These are phyloP conservation scores for Papilio helenus DNA, from an alignment of 1,140 invertebrate species.

Conservation along the genomic window DNA sequence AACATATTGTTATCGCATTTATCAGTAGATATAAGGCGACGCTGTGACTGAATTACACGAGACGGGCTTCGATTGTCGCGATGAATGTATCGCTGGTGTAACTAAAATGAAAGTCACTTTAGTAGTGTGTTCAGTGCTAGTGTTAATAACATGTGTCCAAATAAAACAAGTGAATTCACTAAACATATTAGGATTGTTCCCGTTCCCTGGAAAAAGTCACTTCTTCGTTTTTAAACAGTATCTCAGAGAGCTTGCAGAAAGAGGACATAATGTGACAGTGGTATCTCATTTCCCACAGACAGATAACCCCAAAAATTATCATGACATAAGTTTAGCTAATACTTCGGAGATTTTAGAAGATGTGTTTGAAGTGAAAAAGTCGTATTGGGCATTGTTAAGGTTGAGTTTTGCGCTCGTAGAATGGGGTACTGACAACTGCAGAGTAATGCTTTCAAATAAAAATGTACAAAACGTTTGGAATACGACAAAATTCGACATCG, in stretches of 20 bases:
- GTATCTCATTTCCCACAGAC: conserved; percentile 86
- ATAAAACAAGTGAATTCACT: conserved; percentile 50
- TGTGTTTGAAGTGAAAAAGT: conserved; percentile 54
- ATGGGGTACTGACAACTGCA: conserved; percentile 66
- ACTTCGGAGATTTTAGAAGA: conserved; percentile 59
- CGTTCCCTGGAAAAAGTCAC: conserved; percentile 88
- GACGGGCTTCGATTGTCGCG: conserved; percentile 3
- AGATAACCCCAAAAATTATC: conserved; percentile 83
- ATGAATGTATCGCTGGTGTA: background rate
- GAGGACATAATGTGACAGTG: conserved; percentile 89
- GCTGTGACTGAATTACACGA: background rate
- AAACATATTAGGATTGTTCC: conserved; percentile 86
- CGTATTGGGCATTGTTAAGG: conserved; percentile 54
- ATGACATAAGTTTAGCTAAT: conserved; percentile 82
- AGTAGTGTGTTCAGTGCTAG: conserved; percentile 1
- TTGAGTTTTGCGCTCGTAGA: conserved; percentile 48
- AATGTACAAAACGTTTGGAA: conserved; percentile 73
- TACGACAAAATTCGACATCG: conserved; percentile 84
- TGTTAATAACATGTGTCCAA: conserved; percentile 10
- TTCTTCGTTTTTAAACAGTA: conserved; percentile 87
- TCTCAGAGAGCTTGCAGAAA: conserved; percentile 84
- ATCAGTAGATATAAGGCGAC: conserved; percentile 28
- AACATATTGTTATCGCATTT: background rate
- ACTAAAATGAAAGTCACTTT: conserved; percentile 17
- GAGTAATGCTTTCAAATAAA: conserved; percentile 62